A percentile compares a stretch with the other conserved stretches of the same genome.
Conservation (phyloP, 2,888 invertebrate species). For the Minunthozetes semirufus region DNA sequence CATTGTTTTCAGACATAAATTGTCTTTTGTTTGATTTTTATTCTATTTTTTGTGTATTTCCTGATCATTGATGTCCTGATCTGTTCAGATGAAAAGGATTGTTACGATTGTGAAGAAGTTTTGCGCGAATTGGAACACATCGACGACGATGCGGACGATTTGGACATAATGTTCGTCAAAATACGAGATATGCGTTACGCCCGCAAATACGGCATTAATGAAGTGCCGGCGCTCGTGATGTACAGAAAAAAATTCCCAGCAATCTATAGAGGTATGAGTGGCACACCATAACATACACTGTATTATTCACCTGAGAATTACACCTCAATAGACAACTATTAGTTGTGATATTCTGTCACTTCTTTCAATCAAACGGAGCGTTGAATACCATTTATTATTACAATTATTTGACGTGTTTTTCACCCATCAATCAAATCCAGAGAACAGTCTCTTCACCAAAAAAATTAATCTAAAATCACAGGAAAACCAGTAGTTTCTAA, state of each 20-base stretch:
- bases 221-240: slow-evolving; percentile 81
- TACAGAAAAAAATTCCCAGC: slow-evolving; percentile 85
- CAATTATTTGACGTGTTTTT: background rate
- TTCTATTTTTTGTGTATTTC: background rate
- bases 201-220: slow-evolving; percentile 85
- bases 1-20: background rate
- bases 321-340: background rate
- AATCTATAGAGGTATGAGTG: slow-evolving; percentile 69
- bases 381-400: background rate
- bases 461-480: too few relatives aligned
- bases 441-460: too few relatives aligned
- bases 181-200: slow-evolving; percentile 87
- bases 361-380: background rate
- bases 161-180: slow-evolving; percentile 89
- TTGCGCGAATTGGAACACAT: slow-evolving; percentile 81
- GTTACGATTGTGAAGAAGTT: slow-evolving; percentile 75
- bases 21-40: background rate
- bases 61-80: background rate
- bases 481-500: too few relatives aligned
- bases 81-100: slow-evolving; percentile 66
- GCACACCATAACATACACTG: too few relatives aligned
- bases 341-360: background rate
- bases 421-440: background rate
- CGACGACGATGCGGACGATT: slow-evolving; percentile 86
- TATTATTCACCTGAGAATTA: too few relatives aligned